Conservation (phyloP, 2,113 vertebrate species). For the Lepisosteus oculatus region DNA sequence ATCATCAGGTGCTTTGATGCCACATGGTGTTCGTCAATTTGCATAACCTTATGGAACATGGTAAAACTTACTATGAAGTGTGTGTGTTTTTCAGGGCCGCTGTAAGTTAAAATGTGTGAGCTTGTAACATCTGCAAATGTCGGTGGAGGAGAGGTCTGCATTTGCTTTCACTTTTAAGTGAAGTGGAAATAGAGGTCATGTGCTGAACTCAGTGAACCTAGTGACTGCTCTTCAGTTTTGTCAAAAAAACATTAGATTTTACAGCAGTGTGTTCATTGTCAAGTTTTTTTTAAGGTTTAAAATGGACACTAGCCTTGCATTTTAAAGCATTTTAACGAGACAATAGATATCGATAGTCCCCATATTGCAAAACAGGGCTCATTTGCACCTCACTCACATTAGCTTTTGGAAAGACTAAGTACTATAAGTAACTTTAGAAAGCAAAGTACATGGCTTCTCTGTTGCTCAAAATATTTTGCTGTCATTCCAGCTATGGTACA, state of each 20-base stretch:
- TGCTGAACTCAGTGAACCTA: not conserved
- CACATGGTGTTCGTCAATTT: conserved; percentile 1
- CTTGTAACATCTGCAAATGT: not conserved
- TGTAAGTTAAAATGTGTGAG: not conserved
- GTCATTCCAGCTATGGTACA: too few relatives aligned
- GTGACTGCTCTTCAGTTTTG: not conserved
- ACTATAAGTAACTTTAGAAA: too few relatives aligned
- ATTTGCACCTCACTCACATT: too few relatives aligned
- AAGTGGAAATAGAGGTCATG: not conserved
- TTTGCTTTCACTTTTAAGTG: not conserved
- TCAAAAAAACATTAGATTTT: not conserved
- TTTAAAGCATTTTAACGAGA: too few relatives aligned
- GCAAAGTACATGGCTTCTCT: too few relatives aligned
- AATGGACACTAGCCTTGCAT: too few relatives aligned
- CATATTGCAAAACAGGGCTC: too few relatives aligned
- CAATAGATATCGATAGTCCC: too few relatives aligned
- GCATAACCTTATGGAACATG: not conserved
- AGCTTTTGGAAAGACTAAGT: too few relatives aligned
- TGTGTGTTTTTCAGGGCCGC: not conserved
- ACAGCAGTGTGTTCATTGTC: too few relatives aligned
- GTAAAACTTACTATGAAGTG: not conserved
- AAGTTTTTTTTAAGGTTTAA: too few relatives aligned
- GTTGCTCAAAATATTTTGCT: too few relatives aligned
- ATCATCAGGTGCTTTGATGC: not conserved
- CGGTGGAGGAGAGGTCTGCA: not conserved